Evolutionary conservation across 2,888 invertebrate genomes (phyloP), one percentile per base, ranked within the genome.

Genomic region (Hyppa rectilinea): DNA sequence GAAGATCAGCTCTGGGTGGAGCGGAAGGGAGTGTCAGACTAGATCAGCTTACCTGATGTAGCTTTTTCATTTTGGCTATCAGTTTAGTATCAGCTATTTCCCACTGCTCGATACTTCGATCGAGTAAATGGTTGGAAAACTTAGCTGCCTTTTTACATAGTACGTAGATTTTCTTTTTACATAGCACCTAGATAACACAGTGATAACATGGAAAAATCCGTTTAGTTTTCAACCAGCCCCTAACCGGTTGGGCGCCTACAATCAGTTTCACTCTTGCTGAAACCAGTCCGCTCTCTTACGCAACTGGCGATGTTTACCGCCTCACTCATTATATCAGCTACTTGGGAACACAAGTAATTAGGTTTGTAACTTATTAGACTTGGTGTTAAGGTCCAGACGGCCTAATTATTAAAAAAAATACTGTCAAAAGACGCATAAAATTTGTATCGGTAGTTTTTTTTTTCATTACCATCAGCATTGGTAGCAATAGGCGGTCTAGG

Each of bases 221-320:
- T 45, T 52, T 38, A 67, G 69, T 84, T 74, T 73, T 75, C 55
- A 73, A 73, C 40, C 14, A 47, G 47, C 36, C 62, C 45, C 55
- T 7, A 67, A 78, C 83, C 71, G 81, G 84, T 81, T 73, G 34
- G 20, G 34, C 34, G 58, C 36, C 20, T 68, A 75, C 61, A 73
- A 67, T 81, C 73, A 84, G 69, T 84, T 76, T 83, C 84, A 80
- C 82, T 83, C 70, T 76, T 76, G 23, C 82, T 83, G 82, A 76
- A 82, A 84, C 85, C 76, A 73, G 83, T 80, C 56, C 50, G 9
- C 36, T 40, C 20, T 69, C 38, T 84, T 75, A 23, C 49, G 71
- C 45, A 82, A 84, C 43, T 29, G 23, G 4, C 26, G 58, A 43
- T 75, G 71, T 70, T 68, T 66, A 67, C 61, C 58, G 26, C 47